A percentile compares a stretch with the other conserved stretches of the same genome.
Evolutionary conservation across 2,888 invertebrate genomes (phyloP).

Genomic region (Dione vanillae): DNA sequence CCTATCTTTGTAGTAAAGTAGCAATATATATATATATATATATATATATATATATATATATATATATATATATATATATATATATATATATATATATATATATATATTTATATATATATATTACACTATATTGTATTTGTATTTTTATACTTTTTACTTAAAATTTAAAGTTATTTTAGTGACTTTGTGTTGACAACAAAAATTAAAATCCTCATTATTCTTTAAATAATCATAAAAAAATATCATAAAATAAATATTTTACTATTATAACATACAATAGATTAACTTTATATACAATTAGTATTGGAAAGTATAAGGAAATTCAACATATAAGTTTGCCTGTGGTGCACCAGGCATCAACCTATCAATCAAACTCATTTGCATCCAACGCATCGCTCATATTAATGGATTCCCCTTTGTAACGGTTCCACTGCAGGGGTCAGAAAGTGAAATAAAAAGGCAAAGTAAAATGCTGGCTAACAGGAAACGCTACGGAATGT

Average conservation of each 20-base stretch:
- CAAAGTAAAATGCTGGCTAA: conserved; percentile 21
- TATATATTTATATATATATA: no score
- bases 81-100: no score
- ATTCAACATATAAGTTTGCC: conserved; percentile 36
- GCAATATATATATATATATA: not conserved
- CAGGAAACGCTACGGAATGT: conserved; percentile 20
- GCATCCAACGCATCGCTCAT: conserved; percentile 47
- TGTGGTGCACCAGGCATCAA: conserved; percentile 35
- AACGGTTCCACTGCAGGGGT: conserved; percentile 36
- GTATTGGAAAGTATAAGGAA: not conserved
- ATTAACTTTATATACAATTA: not conserved
- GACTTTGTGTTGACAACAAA: no score
- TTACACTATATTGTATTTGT: no score
- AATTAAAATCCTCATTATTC: no score
- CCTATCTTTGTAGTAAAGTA: not conserved
- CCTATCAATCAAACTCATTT: conserved; percentile 49
- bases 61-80: no score
- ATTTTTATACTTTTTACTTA: no score
- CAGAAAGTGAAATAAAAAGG: conserved; percentile 32
- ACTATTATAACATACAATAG: not conserved
- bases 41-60: no score
- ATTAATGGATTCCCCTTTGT: conserved; percentile 47
- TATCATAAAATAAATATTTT: no score
- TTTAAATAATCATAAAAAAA: no score
- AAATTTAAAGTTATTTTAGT: no score